Conservation (phyloP, 2,888 invertebrate genomes). For the Serripes groenlandicus region DNA sequence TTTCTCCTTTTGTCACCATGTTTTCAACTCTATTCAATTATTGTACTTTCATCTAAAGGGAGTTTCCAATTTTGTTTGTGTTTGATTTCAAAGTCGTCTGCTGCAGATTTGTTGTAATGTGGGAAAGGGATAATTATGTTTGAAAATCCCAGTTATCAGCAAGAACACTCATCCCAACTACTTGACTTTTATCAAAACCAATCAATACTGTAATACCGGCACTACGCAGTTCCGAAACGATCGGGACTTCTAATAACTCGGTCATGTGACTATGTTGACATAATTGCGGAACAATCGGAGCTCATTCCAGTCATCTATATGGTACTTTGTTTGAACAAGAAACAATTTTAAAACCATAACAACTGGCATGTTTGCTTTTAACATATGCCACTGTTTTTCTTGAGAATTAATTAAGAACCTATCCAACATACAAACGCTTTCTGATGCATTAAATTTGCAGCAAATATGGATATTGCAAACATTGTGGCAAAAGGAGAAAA, state of each 20-base stretch:
- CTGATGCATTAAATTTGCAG: too few species aligned
- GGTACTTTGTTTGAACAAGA: too few species aligned
- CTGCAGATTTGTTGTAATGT: not conserved
- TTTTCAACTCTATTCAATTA: not conserved
- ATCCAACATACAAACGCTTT: too few species aligned
- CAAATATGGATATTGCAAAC: too few species aligned
- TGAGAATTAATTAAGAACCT: too few species aligned
- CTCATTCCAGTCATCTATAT: not conserved
- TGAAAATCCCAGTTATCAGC: not conserved
- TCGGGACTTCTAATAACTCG: not conserved
- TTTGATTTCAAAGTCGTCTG: not conserved
- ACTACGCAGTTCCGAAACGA: not conserved
- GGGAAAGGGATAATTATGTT: not conserved
- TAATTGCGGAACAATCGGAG: not conserved
- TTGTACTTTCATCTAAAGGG: not conserved
- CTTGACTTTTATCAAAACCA: not conserved
- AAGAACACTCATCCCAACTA: not conserved
- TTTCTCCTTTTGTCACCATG: not conserved
- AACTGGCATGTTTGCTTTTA: not conserved
- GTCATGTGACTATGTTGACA: constrained; percentile 7
- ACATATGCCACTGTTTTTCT: constrained; percentile 5
- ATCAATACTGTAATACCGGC: not conserved
- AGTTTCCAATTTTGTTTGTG: not conserved
- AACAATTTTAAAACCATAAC: not conserved
- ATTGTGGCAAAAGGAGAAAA: too few species aligned